Conservation (phyloP, 2,113 vertebrate genomes). For the Corythoichthys intestinalis region DNA sequence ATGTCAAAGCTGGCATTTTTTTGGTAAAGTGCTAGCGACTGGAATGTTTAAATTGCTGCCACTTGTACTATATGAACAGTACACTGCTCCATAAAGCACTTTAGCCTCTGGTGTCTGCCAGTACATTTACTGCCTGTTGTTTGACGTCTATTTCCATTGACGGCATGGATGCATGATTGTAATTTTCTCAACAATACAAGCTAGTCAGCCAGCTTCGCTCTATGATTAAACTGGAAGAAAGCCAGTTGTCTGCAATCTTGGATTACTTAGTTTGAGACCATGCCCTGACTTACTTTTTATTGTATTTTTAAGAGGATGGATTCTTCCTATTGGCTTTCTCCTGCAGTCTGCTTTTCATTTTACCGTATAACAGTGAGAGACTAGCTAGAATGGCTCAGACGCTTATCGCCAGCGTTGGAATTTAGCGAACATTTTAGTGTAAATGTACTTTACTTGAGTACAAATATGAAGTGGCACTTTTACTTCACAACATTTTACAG, state of each 20-base stretch:
- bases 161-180: constrained; percentile 18
- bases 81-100: neutral
- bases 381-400: too few species aligned
- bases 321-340: constrained; percentile 40
- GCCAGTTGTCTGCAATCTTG: constrained; percentile 39
- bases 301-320: constrained; percentile 16
- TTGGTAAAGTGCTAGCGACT: neutral
- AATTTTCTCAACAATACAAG: constrained; percentile 32
- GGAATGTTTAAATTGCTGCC: neutral
- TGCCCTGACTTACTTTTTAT: constrained; percentile 30
- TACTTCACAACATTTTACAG: too few species aligned
- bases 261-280: constrained; percentile 42
- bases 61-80: neutral
- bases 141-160: constrained; percentile 16
- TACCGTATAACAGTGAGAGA: too few species aligned
- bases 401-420: too few species aligned
- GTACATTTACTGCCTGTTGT: neutral
- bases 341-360: constrained; percentile 14
- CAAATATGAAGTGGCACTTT: too few species aligned
- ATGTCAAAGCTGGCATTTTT: neutral
- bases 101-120: neutral
- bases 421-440: too few species aligned
- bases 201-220: constrained; percentile 31
- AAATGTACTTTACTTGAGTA: too few species aligned
- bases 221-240: constrained; percentile 34